phyloP scores from a whole-genome alignment of 2,113 vertebrate genomes.

The Plotosus lineatus region DNA sequence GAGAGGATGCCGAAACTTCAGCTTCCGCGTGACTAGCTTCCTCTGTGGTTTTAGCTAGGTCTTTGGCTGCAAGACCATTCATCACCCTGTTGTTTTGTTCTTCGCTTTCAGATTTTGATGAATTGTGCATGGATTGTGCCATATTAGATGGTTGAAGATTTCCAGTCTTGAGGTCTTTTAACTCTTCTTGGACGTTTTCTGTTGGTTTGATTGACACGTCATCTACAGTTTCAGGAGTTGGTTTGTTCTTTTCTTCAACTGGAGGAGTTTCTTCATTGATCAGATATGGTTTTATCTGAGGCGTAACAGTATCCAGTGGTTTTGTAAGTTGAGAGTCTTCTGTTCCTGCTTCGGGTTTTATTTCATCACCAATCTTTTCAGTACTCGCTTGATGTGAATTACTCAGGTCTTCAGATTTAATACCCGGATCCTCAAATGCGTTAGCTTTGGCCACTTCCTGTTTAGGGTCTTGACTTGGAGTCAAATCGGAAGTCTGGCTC shows the following conservation, averaged over 20 bases:
- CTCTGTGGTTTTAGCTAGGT: conserved; percentile 19
- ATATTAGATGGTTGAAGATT: not conserved
- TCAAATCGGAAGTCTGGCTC: not conserved
- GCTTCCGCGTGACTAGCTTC: not conserved
- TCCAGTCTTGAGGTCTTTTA: conserved; percentile 11
- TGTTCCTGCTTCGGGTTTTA: conserved; percentile 41
- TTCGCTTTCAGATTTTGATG: not conserved
- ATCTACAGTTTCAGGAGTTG: not conserved
- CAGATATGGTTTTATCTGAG: not conserved
- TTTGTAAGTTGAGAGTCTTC: conserved; percentile 41
- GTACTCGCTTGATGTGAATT: not conserved
- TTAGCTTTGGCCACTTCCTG: not conserved
- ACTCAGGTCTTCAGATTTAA: conserved; percentile 4
- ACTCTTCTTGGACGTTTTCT: not conserved
- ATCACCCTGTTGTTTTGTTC: conserved; percentile 15
- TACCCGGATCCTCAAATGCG: no score
- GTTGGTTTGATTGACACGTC: not conserved
- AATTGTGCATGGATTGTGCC: not conserved
- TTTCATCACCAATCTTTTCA: not conserved
- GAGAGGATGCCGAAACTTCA: conserved; percentile 6
- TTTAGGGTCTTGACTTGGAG: not conserved
- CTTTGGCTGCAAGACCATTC: conserved; percentile 16
- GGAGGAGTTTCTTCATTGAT: not conserved
- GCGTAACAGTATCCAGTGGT: conserved; percentile 13
- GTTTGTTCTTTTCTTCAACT: not conserved